Evolutionary conservation across 2,888 invertebrate genomes (phyloP).

Genomic region (Taphrorychus bicolor): DNA sequence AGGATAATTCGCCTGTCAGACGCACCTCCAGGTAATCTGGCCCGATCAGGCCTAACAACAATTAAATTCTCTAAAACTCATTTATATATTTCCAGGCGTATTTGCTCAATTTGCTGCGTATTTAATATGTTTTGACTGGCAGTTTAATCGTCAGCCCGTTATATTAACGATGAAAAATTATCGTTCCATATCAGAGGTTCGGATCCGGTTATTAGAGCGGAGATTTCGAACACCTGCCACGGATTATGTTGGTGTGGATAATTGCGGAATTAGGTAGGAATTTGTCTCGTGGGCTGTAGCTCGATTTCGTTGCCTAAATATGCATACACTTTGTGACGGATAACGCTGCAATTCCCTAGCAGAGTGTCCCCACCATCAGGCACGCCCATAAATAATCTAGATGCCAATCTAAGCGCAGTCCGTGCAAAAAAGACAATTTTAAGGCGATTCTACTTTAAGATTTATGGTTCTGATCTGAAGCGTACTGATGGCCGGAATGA

Average conservation of each 20-base stretch:
- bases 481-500: no score
- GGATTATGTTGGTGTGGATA: background rate
- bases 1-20: background rate
- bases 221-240: background rate
- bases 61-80: constrained; percentile 1
- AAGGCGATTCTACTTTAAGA: background rate
- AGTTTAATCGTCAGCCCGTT: constrained; percentile 13
- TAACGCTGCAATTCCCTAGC: background rate
- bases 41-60: constrained; percentile 2
- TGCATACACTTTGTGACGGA: background rate
- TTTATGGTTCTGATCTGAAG: no score
- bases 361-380: background rate
- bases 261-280: background rate
- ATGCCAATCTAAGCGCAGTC: background rate
- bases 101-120: constrained; percentile 2
- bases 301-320: background rate
- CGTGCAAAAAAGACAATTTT: background rate
- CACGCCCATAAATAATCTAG: background rate
- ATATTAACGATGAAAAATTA: constrained; percentile 8
- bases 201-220: background rate
- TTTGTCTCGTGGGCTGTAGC: background rate
- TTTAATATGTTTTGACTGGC: constrained; percentile 24
- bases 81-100: constrained; percentile 10
- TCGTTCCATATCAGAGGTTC: constrained; percentile 2
- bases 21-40: background rate